Evolutionary conservation across 2,888 invertebrate species (phyloP).

Genomic region (Ecliptopera silaceata): DNA sequence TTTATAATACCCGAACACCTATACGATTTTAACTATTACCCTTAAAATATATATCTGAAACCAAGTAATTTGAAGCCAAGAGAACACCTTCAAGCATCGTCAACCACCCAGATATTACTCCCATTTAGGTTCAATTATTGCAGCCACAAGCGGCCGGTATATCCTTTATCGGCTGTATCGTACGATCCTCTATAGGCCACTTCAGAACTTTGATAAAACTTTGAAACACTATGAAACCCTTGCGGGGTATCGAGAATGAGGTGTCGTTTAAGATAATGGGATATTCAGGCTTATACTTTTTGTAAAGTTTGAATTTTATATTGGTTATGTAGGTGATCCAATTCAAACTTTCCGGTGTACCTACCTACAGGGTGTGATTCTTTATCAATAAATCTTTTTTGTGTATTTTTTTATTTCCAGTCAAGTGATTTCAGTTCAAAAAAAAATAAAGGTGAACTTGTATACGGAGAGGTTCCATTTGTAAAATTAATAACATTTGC

Average conservation of each 20-base stretch:
- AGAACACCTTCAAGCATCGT: conserved; percentile 2
- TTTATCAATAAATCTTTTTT: too few relatives aligned
- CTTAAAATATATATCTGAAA: conserved; percentile 3
- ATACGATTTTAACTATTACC: too few relatives aligned
- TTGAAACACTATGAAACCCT: conserved; percentile 26
- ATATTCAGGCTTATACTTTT: conserved; percentile 19
- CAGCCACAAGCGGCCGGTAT: conserved; percentile 16
- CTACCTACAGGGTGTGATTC: neutral
- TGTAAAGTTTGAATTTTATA: conserved; percentile 18
- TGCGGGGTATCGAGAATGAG: conserved; percentile 22
- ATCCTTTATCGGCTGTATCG: conserved; percentile 20
- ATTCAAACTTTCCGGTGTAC: conserved; percentile 15
- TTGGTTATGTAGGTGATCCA: conserved; percentile 12
- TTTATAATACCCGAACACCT: too few relatives aligned
- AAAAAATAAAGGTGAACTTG: too few relatives aligned
- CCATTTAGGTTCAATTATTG: conserved; percentile 22
- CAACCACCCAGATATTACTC: conserved; percentile 19
- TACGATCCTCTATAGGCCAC: conserved; percentile 22
- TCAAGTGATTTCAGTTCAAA: too few relatives aligned
- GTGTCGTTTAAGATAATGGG: conserved; percentile 24
- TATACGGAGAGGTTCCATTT: too few relatives aligned
- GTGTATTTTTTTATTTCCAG: too few relatives aligned
- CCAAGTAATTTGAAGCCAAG: neutral
- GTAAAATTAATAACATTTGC: too few relatives aligned
- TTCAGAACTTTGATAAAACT: conserved; percentile 26